Evolutionary conservation across 2,797 vertebrate genomes (phyloP).

Genomic region (Poecile montanus): DNA sequence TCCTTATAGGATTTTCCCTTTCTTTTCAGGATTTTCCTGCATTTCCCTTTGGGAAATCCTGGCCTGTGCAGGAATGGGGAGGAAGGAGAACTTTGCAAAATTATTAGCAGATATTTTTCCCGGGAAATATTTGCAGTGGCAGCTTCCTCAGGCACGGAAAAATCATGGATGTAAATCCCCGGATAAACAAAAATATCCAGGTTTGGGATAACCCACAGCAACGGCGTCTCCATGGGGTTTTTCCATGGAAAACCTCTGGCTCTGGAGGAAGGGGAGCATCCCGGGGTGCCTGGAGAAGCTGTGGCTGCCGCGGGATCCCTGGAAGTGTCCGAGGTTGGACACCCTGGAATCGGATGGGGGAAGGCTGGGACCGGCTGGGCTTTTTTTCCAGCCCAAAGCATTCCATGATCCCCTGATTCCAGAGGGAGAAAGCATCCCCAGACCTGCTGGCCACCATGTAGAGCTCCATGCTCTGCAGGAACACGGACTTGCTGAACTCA

Average conservation of each 20-base stretch:
- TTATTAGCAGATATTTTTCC: background rate
- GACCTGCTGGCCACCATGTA: conserved; percentile 85
- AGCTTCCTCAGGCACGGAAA: fast-evolving
- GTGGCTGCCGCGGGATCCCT: background rate
- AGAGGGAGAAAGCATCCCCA: background rate
- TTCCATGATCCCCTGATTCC: background rate
- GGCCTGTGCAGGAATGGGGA: background rate
- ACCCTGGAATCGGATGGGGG: fast-evolving
- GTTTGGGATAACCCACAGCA: background rate
- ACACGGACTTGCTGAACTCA: conserved; percentile 88
- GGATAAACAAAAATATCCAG: background rate
- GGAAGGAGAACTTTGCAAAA: background rate
- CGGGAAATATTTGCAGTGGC: background rate
- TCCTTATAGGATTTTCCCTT: background rate
- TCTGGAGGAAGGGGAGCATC: background rate
- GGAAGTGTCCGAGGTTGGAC: background rate
- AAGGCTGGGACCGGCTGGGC: background rate
- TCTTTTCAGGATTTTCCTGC: background rate
- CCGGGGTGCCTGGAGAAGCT: background rate
- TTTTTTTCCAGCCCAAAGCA: background rate
- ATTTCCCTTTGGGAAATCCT: background rate
- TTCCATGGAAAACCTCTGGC: background rate
- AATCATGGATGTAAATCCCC: fast-evolving
- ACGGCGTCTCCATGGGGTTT: background rate
- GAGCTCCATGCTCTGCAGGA: conserved; percentile 86